These are phyloP conservation scores for Bombus confusus DNA, from an alignment of 1,140 invertebrate species.

Conservation along the genomic window DNA sequence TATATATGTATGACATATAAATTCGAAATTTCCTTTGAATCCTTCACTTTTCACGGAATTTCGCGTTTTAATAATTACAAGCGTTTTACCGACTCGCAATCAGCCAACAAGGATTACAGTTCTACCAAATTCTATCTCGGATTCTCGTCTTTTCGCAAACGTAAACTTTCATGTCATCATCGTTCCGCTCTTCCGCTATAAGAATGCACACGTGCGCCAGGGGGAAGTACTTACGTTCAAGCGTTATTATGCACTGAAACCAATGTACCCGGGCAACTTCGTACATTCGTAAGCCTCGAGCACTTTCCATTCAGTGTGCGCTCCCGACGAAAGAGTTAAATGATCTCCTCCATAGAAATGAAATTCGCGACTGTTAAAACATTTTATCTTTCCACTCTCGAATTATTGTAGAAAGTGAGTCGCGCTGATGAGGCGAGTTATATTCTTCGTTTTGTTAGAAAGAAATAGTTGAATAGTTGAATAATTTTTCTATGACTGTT, in stretches of 20 bases:
- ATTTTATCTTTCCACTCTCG: no score
- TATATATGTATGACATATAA: no score
- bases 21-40: not conserved
- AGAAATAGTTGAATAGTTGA: no score
- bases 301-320: slow-evolving; percentile 40
- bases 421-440: no score
- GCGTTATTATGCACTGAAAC: slow-evolving; percentile 38
- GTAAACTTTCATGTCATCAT: slow-evolving; percentile 31
- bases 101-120: not conserved
- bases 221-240: slow-evolving; percentile 8
- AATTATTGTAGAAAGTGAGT: not conserved
- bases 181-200: not conserved
- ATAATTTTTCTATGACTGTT: no score
- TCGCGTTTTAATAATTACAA: not conserved
- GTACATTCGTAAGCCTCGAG: not conserved
- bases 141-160: not conserved
- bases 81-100: not conserved
- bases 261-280: slow-evolving; percentile 31
- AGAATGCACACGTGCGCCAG: not conserved
- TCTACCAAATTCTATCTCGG: not conserved
- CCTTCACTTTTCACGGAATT: not conserved
- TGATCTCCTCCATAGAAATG: slow-evolving; percentile 28
- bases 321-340: slow-evolving; percentile 26
- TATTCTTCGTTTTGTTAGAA: not conserved
- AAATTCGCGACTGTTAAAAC: slow-evolving; percentile 4